Base-by-base conservation (phyloP, 1,140 invertebrate genomes). In the Portunus trituberculatus region DNA sequence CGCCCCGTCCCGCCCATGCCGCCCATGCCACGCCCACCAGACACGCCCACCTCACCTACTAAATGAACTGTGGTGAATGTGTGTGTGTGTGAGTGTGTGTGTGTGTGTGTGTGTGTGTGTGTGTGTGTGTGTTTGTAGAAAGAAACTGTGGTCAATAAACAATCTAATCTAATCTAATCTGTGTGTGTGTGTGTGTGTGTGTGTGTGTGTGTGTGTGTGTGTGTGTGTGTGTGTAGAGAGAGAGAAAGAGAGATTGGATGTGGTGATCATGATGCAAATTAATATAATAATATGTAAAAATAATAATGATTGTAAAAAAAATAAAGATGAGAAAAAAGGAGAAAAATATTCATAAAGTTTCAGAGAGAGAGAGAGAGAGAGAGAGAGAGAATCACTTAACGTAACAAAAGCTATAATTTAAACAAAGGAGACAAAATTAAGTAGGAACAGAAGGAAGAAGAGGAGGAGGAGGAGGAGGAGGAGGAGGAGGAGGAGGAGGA, bases 291-390 rank as follows among this genome's bases (percentile, higher is more conserved):
- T 84, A 4, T 6, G 29, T n/a, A 8, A 31, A 31, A 20, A n/a
- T 8, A 16, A 31, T 14, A 32, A 45, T 2, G 12, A 46, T 7
- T 3, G 46, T 8, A 16, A 46, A 25, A 89, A 0, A 89, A 0
- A 46, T 1, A 0, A 25, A 89, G 32, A 46, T 12, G 39, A 46
- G 14, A 46, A 6, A 89, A 7, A 20, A 84, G 82, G 86, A 28
- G 29, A 32, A 29, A 32, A 7, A 16, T 25, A n/a, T n/a, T n/a
- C n/a, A n/a, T n/a, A n/a, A n/a, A 31, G 12, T 84, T 14, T 8
- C n/a, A 88, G 86, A 29, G 86, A 32, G 31, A 32, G 86, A 88
- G 86, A 32, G 31, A 32, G 86, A 90, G 88, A 31, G 31, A 28
- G 88, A 90, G 88, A 31, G 4, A n/a, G 88, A 48, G 88, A 31